Evolutionary conservation across 2,113 vertebrate genomes (phyloP).

Genomic region (Zosterops hypoxanthus): DNA sequence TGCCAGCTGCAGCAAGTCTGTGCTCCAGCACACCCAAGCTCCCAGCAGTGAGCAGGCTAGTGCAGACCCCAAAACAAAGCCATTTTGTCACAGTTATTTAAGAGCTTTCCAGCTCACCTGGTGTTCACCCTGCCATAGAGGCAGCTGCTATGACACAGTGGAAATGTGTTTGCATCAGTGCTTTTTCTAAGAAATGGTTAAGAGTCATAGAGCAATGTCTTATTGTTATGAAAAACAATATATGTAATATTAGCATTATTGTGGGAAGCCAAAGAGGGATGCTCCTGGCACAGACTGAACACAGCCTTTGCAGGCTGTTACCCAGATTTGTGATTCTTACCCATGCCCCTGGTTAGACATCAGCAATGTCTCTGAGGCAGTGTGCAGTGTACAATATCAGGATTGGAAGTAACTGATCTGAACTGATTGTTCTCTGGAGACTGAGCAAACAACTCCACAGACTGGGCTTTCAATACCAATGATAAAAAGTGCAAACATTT

Average conservation of each 20-base stretch:
- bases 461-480: constrained; percentile 15
- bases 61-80: not conserved
- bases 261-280: not conserved
- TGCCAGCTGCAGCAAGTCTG: not conserved
- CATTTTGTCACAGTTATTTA: not conserved
- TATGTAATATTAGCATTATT: not conserved
- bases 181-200: not conserved
- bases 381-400: not conserved
- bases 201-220: not conserved
- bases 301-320: not conserved
- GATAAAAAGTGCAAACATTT: constrained; percentile 67
- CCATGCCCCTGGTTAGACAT: not conserved
- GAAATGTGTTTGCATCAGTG: not conserved
- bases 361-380: not conserved
- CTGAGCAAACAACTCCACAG: constrained; percentile 11
- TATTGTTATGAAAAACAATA: not conserved
- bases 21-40: not conserved
- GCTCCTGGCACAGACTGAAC: not conserved
- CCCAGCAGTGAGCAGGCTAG: not conserved
- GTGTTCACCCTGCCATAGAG: not conserved
- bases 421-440: constrained; percentile 35
- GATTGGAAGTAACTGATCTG: not conserved
- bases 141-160: not conserved
- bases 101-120: not conserved
- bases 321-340: not conserved